These are phyloP conservation scores for Gymnothorax reevesii DNA, from an alignment of 2,797 vertebrate species.

Conservation along the genomic window DNA sequence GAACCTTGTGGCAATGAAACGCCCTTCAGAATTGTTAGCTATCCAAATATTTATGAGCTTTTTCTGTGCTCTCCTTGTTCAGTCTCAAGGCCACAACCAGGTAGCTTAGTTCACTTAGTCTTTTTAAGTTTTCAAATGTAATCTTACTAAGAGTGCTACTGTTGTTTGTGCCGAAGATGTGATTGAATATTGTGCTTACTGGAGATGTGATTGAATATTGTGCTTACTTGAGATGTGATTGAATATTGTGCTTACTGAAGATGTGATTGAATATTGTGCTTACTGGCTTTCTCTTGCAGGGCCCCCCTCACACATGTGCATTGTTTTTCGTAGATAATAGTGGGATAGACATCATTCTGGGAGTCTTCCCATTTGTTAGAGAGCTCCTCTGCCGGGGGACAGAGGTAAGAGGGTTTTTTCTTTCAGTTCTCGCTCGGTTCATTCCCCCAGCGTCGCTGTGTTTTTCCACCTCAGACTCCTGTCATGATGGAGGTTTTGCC, in stretches of 20 bases:
- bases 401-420: slow-evolving; percentile 77
- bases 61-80: no score
- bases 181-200: no score
- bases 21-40: no score
- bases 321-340: slow-evolving; percentile 99
- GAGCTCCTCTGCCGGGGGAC: slow-evolving; percentile 95
- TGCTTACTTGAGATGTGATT: slow-evolving; percentile 33
- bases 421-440: not conserved
- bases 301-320: slow-evolving; percentile 98
- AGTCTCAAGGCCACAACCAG: no score
- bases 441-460: not conserved
- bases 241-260: slow-evolving; percentile 51
- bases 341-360: slow-evolving; percentile 98
- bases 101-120: no score
- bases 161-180: slow-evolving; percentile 38
- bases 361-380: slow-evolving; percentile 98
- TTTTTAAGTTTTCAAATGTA: no score
- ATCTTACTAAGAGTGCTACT: no score
- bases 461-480: not conserved
- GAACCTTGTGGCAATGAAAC: no score
- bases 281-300: slow-evolving; percentile 89
- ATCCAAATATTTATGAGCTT: no score
- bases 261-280: slow-evolving; percentile 46
- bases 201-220: no score
- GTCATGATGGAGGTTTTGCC: not conserved